Evolutionary conservation across 2,113 vertebrate species (phyloP).

Genomic region (Odontesthes bonariensis): DNA sequence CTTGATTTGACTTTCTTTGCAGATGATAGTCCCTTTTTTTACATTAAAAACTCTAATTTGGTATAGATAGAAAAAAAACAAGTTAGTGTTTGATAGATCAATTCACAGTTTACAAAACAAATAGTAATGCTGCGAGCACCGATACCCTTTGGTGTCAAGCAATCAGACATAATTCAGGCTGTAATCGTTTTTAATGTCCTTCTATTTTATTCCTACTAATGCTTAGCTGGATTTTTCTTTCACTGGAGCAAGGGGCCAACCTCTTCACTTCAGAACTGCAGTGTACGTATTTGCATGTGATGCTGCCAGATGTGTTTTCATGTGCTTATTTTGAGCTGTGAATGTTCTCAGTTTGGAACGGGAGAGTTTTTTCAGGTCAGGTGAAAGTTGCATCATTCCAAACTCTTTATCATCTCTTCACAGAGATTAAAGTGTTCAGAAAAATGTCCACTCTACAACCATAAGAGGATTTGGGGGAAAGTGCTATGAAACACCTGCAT

Average conservation of each 20-base stretch:
- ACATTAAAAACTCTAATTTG: no score
- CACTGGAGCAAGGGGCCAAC: slow-evolving; percentile 61
- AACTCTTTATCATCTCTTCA: slow-evolving; percentile 80
- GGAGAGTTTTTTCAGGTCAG: slow-evolving; percentile 77
- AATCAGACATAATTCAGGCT: slow-evolving; percentile 48
- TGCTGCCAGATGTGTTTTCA: slow-evolving; percentile 44
- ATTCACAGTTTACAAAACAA: slow-evolving; percentile 7
- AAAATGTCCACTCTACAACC: slow-evolving; percentile 61
- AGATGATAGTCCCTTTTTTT: no score
- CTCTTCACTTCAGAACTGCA: slow-evolving; percentile 13
- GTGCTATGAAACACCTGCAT: slow-evolving; percentile 41
- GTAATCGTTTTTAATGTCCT: slow-evolving; percentile 26
- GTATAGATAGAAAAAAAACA: background rate
- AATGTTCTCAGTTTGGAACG: slow-evolving; percentile 74
- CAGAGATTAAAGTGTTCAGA: slow-evolving; percentile 70
- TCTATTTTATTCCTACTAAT: slow-evolving; percentile 45
- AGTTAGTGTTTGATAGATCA: background rate
- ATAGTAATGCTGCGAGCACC: slow-evolving; percentile 15
- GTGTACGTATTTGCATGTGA: background rate
- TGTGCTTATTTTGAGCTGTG: slow-evolving; percentile 63
- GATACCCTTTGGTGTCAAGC: slow-evolving; percentile 25
- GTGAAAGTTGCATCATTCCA: slow-evolving; percentile 80
- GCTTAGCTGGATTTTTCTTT: slow-evolving; percentile 69
- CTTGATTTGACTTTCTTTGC: background rate
- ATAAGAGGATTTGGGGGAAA: slow-evolving; percentile 60